A percentile compares a stretch with the other conserved stretches of the same genome.
phyloP scores from a whole-genome alignment of 1,140 invertebrate genomes.

The Acromyrmex heyeri region DNA sequence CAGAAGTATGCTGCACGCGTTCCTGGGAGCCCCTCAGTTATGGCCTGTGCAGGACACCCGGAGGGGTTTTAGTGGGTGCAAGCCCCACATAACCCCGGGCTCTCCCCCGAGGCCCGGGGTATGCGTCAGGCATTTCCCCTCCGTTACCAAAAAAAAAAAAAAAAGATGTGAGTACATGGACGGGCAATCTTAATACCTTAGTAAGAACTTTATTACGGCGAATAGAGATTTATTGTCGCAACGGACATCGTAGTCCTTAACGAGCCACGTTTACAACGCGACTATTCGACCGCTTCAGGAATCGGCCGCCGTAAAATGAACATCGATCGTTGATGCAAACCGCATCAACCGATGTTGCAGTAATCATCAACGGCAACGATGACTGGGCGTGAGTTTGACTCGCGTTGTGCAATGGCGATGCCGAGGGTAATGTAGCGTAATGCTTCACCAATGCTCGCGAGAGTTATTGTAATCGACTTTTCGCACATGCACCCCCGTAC shows the following conservation, averaged over 20 bases:
- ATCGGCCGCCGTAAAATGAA: constrained; percentile 9
- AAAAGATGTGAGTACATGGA: not conserved
- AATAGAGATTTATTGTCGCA: constrained; percentile 14
- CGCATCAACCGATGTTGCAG: not conserved
- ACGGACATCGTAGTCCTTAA: constrained; percentile 25
- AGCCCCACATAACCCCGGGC: too few relatives aligned
- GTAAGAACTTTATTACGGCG: constrained; percentile 28
- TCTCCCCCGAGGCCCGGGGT: too few relatives aligned
- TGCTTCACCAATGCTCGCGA: constrained; percentile 41
- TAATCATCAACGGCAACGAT: constrained; percentile 44
- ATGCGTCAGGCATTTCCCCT: too few relatives aligned
- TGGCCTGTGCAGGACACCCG: too few relatives aligned
- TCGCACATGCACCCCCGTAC: not conserved
- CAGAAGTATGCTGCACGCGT: too few relatives aligned
- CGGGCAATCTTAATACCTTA: constrained; percentile 2
- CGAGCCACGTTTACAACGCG: constrained; percentile 33
- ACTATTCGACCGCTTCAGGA: constrained; percentile 4
- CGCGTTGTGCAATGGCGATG: not conserved
- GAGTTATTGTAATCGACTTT: constrained; percentile 59
- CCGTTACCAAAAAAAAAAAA: too few relatives aligned
- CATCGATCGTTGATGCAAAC: constrained; percentile 48
- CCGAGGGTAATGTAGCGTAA: constrained; percentile 61
- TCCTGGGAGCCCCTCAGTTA: too few relatives aligned
- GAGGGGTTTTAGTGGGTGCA: too few relatives aligned
- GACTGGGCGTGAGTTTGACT: constrained; percentile 6